Base-by-base conservation (phyloP, 1,140 invertebrate species). In the Drosophila asahinai region DNA sequence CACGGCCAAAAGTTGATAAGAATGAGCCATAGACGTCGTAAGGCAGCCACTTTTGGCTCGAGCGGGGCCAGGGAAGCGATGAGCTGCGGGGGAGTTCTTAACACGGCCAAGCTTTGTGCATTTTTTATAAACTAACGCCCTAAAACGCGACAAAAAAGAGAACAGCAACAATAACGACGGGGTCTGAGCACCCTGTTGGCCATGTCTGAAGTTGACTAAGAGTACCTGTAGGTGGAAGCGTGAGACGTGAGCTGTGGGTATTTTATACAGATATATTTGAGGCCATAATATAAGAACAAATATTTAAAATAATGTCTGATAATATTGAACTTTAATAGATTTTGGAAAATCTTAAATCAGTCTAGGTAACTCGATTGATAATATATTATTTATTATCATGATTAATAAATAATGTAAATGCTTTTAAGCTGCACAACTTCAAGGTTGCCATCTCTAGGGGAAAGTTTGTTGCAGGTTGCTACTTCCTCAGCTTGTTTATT, bases 1-100 rank as follows among this genome's bases (percentile, higher is more conserved):
- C 86, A 89, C 75, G 86, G 75, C 81, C 81, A 79, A 89, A 89
- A 89, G 78, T 89, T 89, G 84, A 89, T 89, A 89, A 90, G 86
- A 90, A 89, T 90, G 86, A 89, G 86, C 83, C 84, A 89, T 87
- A 89, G 83, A 87, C 83, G 84, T 87, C 81, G 84, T 87, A 80
- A 78, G 78, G 84, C 86, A 89, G 86, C 81, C 80, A 84, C 86
- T 90, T 79, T 83, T 81, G 73, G 38, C 55, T 40, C 1, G 25
- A 17, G 42, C 43, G 25, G 36, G 47, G 5, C 6, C 40, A n/a
- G 15, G 47, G 12, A 17, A 33, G 27, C 5, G 19, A 9, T 12
- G 25, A 11, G 60, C 65, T 54, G 67, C 54, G 54, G 63, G 74
- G 59, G 73, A 76, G 83, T 81, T 81, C 84, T 89, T 90, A 89